Conservation (phyloP, 1,140 invertebrate genomes). For the Pseudomyrmex gracilis region DNA sequence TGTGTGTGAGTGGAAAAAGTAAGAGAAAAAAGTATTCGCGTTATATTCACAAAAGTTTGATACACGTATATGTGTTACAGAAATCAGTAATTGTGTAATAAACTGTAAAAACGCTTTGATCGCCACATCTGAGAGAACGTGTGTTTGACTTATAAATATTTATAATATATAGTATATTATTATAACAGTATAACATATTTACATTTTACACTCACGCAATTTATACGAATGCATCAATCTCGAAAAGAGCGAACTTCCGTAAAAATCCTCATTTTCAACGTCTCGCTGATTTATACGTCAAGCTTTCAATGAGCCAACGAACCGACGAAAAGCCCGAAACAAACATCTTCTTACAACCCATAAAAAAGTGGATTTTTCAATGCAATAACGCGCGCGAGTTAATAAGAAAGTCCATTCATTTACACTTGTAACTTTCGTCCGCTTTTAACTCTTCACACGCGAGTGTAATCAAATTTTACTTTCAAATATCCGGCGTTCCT, state of each 20-base stretch:
- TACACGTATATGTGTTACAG: too few species aligned
- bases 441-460: slow-evolving; percentile 3
- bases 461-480: slow-evolving; percentile 2
- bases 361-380: slow-evolving; percentile 25
- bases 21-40: too few species aligned
- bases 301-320: background rate
- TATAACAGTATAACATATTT: slow-evolving; percentile 5
- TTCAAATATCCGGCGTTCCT: slow-evolving; percentile 4
- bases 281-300: background rate
- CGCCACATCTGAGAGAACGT: too few species aligned
- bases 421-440: background rate
- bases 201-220: too few species aligned
- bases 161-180: background rate
- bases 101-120: too few species aligned
- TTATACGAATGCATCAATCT: too few species aligned
- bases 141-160: too few species aligned
- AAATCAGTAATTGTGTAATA: too few species aligned
- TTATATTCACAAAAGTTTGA: too few species aligned
- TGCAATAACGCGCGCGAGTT: background rate
- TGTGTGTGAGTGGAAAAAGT: too few species aligned
- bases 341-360: background rate
- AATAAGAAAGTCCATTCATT: slow-evolving; percentile 5
- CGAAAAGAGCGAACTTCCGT: background rate
- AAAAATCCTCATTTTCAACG: background rate
- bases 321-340: background rate